A percentile compares a stretch with the other conserved stretches of the same genome.
These are phyloP conservation scores for Sepioteuthis lessoniana DNA, from an alignment of 2,888 invertebrate genomes.

Conservation along the genomic window DNA sequence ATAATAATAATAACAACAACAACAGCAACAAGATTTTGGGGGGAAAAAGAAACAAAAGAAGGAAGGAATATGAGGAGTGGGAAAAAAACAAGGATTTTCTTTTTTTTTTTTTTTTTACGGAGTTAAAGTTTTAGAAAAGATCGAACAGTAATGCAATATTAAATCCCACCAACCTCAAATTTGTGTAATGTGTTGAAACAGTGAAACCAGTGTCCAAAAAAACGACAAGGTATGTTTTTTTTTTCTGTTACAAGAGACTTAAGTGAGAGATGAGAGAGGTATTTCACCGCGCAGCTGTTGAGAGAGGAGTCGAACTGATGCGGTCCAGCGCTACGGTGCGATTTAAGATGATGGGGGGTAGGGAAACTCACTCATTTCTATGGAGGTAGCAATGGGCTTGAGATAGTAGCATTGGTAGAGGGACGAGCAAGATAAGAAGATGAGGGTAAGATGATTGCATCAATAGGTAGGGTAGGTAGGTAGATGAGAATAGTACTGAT, in stretches of 20 bases:
- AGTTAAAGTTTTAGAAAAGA: background rate
- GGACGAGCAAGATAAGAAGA: background rate
- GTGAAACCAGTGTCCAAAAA: conserved; percentile 46
- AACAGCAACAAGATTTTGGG: background rate
- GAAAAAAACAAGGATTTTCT: background rate
- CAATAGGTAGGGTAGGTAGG: background rate
- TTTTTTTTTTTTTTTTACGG: no score
- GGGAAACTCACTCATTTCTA: background rate
- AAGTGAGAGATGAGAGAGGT: conserved; percentile 46
- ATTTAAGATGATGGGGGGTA: conserved; percentile 24
- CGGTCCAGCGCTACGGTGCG: background rate
- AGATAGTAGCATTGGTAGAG: background rate
- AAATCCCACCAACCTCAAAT: conserved; percentile 47
- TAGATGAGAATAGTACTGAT: background rate
- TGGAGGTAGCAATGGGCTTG: conserved; percentile 21
- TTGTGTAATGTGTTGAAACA: conserved; percentile 38
- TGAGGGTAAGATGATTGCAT: background rate
- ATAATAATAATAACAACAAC: no score
- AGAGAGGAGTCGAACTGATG: conserved; percentile 45
- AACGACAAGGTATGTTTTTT: conserved; percentile 1
- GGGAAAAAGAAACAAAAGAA: background rate
- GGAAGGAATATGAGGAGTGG: background rate
- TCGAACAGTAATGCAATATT: background rate
- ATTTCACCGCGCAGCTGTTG: conserved; percentile 44
- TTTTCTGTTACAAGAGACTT: conserved; percentile 42